Evolutionary conservation across 2,888 invertebrate species (phyloP).

Genomic region (Formica aserva): DNA sequence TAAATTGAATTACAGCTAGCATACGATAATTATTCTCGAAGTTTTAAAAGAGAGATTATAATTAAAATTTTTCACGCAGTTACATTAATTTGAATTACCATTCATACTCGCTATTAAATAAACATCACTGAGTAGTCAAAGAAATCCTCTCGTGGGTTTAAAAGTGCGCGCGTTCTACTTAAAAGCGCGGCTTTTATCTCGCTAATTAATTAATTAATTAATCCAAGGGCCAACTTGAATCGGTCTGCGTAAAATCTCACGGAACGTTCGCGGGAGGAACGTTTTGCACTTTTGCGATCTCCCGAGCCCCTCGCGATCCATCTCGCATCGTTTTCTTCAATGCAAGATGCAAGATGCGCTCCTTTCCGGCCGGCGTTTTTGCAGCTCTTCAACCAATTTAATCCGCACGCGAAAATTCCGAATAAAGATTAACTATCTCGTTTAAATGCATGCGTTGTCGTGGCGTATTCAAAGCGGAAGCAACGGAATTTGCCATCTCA

Average conservation of each 20-base stretch:
- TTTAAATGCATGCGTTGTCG: conserved; percentile 75
- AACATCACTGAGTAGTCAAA: conserved; percentile 48
- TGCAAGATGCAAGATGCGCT: conserved; percentile 25
- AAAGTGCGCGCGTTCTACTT: conserved; percentile 40
- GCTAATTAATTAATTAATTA: conserved; percentile 55
- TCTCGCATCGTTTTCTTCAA: neutral
- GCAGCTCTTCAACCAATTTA: conserved; percentile 64
- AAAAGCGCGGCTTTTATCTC: conserved; percentile 33
- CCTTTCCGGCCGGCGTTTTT: conserved; percentile 51
- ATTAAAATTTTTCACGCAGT: conserved; percentile 55
- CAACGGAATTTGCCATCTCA: conserved; percentile 57
- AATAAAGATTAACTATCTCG: conserved; percentile 73
- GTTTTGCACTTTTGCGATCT: conserved; percentile 26
- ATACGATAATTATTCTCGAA: conserved; percentile 42
- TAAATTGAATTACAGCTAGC: conserved; percentile 49
- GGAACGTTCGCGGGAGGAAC: neutral
- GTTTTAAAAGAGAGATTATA: conserved; percentile 54
- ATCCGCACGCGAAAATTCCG: conserved; percentile 65
- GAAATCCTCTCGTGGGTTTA: conserved; percentile 44
- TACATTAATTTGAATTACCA: conserved; percentile 51
- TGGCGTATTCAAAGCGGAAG: conserved; percentile 63
- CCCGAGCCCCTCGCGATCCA: neutral
- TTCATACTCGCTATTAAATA: conserved; percentile 50
- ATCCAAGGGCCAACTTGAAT: conserved; percentile 39
- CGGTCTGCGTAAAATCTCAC: conserved; percentile 18